Conservation (phyloP, 2,888 invertebrate genomes). For the Monochamus alternatus region DNA sequence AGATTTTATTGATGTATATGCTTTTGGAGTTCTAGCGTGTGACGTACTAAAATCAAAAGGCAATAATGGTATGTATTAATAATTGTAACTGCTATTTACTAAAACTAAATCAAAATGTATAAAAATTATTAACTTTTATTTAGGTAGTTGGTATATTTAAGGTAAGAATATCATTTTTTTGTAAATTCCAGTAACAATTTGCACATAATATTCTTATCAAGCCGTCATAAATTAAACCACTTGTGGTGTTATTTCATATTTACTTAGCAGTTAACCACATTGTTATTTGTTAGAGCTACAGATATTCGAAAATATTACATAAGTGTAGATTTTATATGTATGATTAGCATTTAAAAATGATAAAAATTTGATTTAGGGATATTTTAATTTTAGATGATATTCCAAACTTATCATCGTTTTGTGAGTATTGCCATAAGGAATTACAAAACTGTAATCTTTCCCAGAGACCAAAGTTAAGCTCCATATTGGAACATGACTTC, state of each 20-base stretch:
- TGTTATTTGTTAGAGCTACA: too few relatives aligned
- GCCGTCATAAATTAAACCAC: too few relatives aligned
- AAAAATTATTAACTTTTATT: too few relatives aligned
- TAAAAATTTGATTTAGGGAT: not conserved
- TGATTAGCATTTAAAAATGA: not conserved
- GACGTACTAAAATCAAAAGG: constrained; percentile 78
- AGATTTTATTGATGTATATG: constrained; percentile 83
- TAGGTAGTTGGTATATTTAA: not conserved
- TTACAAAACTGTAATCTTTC: constrained; percentile 79
- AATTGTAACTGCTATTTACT: too few relatives aligned
- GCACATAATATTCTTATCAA: too few relatives aligned
- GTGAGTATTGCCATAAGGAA: constrained; percentile 79
- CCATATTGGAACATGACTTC: constrained; percentile 81
- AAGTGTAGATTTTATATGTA: not conserved
- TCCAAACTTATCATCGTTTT: constrained; percentile 80
- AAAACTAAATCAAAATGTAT: not conserved
- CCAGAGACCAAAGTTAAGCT: constrained; percentile 79
- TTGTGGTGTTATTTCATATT: too few relatives aligned
- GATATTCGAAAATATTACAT: too few relatives aligned
- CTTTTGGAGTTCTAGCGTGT: constrained; percentile 83
- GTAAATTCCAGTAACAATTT: too few relatives aligned
- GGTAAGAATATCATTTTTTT: too few relatives aligned
- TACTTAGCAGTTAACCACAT: too few relatives aligned
- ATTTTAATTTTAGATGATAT: constrained; percentile 74
- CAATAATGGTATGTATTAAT: constrained; percentile 72